These are phyloP conservation scores for Nymphalis io DNA, from an alignment of 1,140 invertebrate genomes.

Conservation along the genomic window DNA sequence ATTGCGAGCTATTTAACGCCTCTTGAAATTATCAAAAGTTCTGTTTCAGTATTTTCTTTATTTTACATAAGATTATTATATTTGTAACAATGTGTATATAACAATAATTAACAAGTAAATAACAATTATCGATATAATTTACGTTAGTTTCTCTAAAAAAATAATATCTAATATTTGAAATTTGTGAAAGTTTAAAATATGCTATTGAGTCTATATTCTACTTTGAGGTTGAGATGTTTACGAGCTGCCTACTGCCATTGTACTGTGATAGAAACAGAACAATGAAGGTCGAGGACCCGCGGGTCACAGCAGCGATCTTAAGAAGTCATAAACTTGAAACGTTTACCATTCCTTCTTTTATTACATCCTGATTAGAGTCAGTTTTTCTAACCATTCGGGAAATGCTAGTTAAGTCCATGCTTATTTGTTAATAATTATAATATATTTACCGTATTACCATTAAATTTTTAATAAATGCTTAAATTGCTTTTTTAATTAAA, in stretches of 20 bases:
- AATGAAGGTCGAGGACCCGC: slow-evolving; percentile 72
- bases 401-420: not conserved
- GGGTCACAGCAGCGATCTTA: slow-evolving; percentile 54
- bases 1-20: no score
- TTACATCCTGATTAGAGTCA: slow-evolving; percentile 24
- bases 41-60: no score
- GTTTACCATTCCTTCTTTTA: slow-evolving; percentile 37
- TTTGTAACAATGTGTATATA: no score
- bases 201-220: not conserved
- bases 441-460: not conserved
- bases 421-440: not conserved
- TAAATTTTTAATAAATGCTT: no score
- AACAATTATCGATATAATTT: no score
- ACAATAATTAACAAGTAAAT: no score
- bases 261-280: slow-evolving; percentile 67
- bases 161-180: not conserved
- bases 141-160: not conserved
- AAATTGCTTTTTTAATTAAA: no score
- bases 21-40: no score
- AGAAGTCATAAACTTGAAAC: slow-evolving; percentile 50
- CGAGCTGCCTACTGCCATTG: slow-evolving; percentile 48
- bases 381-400: not conserved
- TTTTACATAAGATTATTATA: no score
- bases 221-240: slow-evolving; percentile 7
- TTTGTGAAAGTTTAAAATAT: not conserved